Conservation (phyloP, 2,797 vertebrate genomes). For the Gymnoscopelus braueri region DNA sequence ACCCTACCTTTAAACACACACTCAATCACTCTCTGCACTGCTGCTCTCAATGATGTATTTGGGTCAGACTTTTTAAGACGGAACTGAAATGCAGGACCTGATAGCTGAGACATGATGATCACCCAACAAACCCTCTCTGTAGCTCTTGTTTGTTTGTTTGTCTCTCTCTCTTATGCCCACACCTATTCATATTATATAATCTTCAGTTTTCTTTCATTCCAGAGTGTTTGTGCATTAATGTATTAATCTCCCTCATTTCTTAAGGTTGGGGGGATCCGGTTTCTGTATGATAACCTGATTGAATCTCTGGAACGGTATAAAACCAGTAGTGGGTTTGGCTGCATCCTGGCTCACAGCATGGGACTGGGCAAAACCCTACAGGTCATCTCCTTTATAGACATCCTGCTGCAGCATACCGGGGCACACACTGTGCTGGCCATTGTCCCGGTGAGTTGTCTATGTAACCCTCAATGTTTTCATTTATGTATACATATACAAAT, state of each 20-base stretch:
- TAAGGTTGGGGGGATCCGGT: conserved; percentile 97
- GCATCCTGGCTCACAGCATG: conserved; percentile 99
- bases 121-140: background rate
- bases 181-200: background rate
- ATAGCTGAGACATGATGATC: background rate
- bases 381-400: conserved; percentile 97
- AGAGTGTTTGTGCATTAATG: conserved; percentile 11
- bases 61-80: background rate
- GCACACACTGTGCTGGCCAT: conserved; percentile 98
- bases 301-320: conserved; percentile 96
- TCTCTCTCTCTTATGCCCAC: background rate
- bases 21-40: background rate
- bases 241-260: background rate
- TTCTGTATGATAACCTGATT: conserved; percentile 97
- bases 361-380: conserved; percentile 97
- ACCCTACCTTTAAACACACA: too few species aligned
- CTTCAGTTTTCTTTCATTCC: background rate
- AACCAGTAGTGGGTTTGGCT: conserved; percentile 95
- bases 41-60: background rate
- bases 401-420: conserved; percentile 93
- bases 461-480: too few species aligned
- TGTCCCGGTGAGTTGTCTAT: conserved; percentile 90
- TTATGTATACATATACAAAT: too few species aligned
- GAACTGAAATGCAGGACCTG: too few species aligned
- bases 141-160: background rate